Conservation (phyloP, 2,113 vertebrate species). For the Eolophus roseicapilla region DNA sequence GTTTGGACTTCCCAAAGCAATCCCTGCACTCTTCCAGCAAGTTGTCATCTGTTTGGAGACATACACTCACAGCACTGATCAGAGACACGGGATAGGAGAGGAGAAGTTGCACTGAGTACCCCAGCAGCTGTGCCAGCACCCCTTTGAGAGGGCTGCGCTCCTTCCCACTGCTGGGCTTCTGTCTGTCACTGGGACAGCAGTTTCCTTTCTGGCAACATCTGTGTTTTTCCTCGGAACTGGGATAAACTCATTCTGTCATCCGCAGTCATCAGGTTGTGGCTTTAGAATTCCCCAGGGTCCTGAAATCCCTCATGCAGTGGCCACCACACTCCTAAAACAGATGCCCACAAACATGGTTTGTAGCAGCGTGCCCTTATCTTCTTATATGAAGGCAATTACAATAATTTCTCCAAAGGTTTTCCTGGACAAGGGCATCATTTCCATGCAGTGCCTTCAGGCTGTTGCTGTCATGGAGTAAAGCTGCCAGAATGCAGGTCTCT, state of each 20-base stretch:
- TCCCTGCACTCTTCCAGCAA: neutral
- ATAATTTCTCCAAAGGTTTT: neutral
- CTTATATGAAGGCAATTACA: neutral
- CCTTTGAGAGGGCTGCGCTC: neutral
- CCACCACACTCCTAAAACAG: neutral
- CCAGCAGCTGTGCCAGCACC: neutral
- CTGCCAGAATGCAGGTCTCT: neutral
- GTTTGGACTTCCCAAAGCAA: neutral
- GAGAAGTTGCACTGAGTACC: neutral
- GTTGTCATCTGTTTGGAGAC: neutral
- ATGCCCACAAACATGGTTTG: accelerated
- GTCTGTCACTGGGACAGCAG: neutral
- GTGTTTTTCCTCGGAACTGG: neutral
- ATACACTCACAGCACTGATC: accelerated
- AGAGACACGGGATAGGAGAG: neutral
- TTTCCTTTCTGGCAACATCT: neutral
- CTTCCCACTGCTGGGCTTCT: neutral
- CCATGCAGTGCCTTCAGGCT: neutral
- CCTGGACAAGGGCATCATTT: neutral
- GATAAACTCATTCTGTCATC: neutral
- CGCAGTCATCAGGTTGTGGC: neutral
- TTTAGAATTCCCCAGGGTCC: neutral
- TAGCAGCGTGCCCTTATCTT: neutral
- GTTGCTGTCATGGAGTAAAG: neutral
- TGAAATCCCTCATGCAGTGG: neutral